These are phyloP conservation scores for Leptopilina myrica DNA, from an alignment of 2,888 invertebrate species.

Conservation along the genomic window DNA sequence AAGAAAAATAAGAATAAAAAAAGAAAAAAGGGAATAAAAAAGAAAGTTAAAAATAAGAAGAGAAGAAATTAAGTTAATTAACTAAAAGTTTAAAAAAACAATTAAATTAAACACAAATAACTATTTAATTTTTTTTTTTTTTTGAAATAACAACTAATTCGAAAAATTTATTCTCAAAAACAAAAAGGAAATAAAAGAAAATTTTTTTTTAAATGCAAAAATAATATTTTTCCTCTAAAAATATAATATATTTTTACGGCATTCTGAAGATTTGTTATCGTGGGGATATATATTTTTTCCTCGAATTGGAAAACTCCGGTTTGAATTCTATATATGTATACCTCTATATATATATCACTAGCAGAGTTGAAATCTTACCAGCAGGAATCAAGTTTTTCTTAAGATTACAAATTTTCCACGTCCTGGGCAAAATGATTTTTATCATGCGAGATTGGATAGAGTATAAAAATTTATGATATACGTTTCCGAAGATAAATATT, in stretches of 20 bases:
- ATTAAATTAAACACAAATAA: too few relatives aligned
- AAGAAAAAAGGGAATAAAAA: too few relatives aligned
- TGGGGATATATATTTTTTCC: background rate
- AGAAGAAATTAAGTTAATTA: too few relatives aligned
- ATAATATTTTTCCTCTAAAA: too few relatives aligned
- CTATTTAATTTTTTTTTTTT: too few relatives aligned
- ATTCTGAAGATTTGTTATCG: conserved; percentile 14
- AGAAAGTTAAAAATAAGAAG: too few relatives aligned
- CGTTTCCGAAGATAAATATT: conserved; percentile 1
- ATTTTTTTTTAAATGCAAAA: too few relatives aligned
- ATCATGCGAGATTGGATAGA: conserved; percentile 40
- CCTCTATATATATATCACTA: conserved; percentile 6
- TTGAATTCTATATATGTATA: background rate
- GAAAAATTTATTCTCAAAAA: too few relatives aligned
- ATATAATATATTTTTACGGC: background rate
- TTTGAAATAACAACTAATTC: too few relatives aligned
- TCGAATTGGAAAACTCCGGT: background rate
- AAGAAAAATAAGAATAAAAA: too few relatives aligned
- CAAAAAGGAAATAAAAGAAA: too few relatives aligned
- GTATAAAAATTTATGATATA: conserved; percentile 1
- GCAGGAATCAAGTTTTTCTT: conserved; percentile 21
- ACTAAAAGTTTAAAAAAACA: too few relatives aligned
- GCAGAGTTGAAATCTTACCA: background rate
- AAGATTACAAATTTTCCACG: conserved; percentile 36
- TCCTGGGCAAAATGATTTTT: conserved; percentile 33